Conservation (phyloP, 2,888 invertebrate species). For the Tipula unca region DNA sequence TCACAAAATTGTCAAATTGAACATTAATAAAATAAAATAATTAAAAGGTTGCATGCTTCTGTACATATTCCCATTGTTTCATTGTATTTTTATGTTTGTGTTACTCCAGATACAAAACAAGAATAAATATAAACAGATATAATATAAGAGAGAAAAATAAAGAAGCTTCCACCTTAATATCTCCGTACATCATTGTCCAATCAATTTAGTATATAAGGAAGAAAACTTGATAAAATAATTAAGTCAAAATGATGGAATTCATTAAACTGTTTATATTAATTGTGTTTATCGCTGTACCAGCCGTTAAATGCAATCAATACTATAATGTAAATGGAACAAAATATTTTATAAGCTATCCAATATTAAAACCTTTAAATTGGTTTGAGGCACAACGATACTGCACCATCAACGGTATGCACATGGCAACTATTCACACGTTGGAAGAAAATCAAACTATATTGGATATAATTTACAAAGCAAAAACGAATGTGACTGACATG, state of each 20-base stretch:
- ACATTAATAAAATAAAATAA: not conserved
- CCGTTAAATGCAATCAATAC: not conserved
- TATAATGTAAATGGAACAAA: not conserved
- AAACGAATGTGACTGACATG: not conserved
- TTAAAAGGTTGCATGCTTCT: not conserved
- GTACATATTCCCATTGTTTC: too few relatives aligned
- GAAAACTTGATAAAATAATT: not conserved
- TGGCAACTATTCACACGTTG: not conserved
- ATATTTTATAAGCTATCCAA: not conserved
- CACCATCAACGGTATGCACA: not conserved
- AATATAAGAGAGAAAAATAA: too few relatives aligned
- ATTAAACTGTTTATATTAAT: not conserved
- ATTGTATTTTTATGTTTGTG: not conserved
- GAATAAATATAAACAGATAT: too few relatives aligned
- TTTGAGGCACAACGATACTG: not conserved
- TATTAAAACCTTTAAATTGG: not conserved
- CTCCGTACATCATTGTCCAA: not conserved
- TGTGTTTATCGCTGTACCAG: not conserved
- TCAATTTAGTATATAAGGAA: not conserved
- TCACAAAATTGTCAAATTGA: not conserved
- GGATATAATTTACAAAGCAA: not conserved
- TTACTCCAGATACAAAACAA: too few relatives aligned
- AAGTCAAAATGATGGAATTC: not conserved
- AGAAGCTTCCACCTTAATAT: not conserved
- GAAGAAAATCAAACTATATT: not conserved